phyloP scores from a whole-genome alignment of 1,140 invertebrate species.

The Drosophila tropicalis region DNA sequence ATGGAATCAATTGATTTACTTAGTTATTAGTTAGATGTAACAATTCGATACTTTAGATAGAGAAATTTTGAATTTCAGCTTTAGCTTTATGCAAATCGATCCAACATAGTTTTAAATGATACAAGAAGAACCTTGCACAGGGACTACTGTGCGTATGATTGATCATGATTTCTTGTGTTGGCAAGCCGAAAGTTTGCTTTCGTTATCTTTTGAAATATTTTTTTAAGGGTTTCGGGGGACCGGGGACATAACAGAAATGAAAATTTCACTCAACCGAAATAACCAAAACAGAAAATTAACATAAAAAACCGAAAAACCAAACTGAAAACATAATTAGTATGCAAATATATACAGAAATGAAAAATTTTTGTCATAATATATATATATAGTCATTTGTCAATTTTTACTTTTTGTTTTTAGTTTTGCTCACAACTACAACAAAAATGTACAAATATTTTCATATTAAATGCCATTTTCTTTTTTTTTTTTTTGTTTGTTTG shows the following conservation, averaged over 20 bases:
- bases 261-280: conserved; percentile 16
- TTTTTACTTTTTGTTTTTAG: conserved; percentile 31
- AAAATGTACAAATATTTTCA: conserved; percentile 44
- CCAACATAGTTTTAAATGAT: no score
- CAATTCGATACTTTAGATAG: no score
- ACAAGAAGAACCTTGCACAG: no score
- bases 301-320: conserved; percentile 33
- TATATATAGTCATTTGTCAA: conserved; percentile 49
- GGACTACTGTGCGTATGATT: background rate
- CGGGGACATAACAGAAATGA: background rate
- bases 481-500: background rate
- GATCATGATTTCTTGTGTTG: background rate
- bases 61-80: no score
- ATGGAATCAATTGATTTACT: no score
- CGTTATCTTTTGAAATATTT: background rate
- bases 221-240: background rate
- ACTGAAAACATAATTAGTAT: conserved; percentile 45
- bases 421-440: conserved; percentile 47
- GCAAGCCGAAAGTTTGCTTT: conserved; percentile 1
- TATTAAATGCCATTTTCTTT: conserved; percentile 45
- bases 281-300: conserved; percentile 33
- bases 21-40: no score
- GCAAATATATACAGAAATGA: conserved; percentile 51
- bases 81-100: no score
- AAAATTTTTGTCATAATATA: conserved; percentile 28